A percentile compares a stretch with the other conserved stretches of the same genome.
Conservation (phyloP, 2,113 vertebrate species). For the Pelobates fuscus region DNA sequence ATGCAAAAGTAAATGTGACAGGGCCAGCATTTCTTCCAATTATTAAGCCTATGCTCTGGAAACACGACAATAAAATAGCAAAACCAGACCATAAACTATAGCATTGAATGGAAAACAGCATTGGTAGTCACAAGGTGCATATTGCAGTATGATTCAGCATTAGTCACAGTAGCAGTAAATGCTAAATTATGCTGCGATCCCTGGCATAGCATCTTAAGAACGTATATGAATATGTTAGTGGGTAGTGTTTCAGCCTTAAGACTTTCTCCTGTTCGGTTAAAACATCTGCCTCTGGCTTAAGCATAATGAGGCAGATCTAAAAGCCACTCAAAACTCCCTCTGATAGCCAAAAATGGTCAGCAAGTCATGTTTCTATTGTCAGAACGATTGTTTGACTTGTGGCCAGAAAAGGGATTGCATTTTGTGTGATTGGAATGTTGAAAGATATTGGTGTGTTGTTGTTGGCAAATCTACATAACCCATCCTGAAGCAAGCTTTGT, state of each 20-base stretch:
- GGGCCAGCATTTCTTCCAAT: too few relatives aligned
- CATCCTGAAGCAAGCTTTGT: background rate
- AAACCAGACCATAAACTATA: too few relatives aligned
- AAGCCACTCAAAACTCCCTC: background rate
- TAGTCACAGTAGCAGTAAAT: background rate
- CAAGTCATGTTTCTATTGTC: background rate
- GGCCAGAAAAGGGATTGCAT: background rate
- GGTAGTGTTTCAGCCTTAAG: background rate
- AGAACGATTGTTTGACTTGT: constrained; percentile 7
- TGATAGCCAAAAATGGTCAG: background rate
- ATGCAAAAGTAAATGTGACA: too few relatives aligned
- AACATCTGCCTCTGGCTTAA: background rate
- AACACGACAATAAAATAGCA: too few relatives aligned
- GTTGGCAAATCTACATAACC: constrained; percentile 5
- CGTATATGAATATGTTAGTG: background rate
- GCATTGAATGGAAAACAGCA: too few relatives aligned
- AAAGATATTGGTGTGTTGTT: background rate
- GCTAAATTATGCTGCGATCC: background rate
- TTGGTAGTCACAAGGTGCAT: background rate
- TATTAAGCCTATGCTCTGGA: too few relatives aligned
- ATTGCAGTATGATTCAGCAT: too few relatives aligned
- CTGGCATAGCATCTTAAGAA: background rate
- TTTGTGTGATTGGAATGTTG: constrained; percentile 29
- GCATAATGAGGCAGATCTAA: background rate
- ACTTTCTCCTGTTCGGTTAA: too few relatives aligned